A percentile compares a stretch with the other conserved stretches of the same genome.
Evolutionary conservation across 2,888 invertebrate species (phyloP).

Genomic region (Microctonus hyperodae): DNA sequence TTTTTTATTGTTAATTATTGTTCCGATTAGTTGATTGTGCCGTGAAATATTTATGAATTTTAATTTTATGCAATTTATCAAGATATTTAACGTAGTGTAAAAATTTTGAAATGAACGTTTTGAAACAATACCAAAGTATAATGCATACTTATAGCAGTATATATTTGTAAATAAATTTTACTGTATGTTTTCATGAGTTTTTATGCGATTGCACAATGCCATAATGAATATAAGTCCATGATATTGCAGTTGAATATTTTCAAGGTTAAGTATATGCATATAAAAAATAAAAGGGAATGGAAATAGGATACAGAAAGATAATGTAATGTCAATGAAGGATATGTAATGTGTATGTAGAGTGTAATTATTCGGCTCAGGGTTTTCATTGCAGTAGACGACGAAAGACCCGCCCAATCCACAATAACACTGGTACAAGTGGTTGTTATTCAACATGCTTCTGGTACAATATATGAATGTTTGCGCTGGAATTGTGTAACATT

Average conservation of each 20-base stretch:
- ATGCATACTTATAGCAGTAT: background rate
- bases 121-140: background rate
- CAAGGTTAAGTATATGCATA: background rate
- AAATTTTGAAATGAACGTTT: background rate
- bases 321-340: background rate
- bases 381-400: background rate
- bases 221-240: no score
- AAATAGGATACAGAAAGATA: background rate
- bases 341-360: background rate
- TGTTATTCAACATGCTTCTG: background rate
- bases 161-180: background rate
- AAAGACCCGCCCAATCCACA: background rate
- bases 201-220: no score
- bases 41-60: background rate
- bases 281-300: no score
- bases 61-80: background rate
- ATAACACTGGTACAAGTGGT: background rate
- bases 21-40: background rate
- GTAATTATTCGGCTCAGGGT: background rate
- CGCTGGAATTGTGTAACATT: background rate
- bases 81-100: background rate
- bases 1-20: background rate
- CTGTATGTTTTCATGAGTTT: background rate
- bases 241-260: background rate
- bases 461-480: background rate